These are phyloP conservation scores for Carcharodon carcharias DNA, from an alignment of 2,797 vertebrate genomes.

Conservation along the genomic window DNA sequence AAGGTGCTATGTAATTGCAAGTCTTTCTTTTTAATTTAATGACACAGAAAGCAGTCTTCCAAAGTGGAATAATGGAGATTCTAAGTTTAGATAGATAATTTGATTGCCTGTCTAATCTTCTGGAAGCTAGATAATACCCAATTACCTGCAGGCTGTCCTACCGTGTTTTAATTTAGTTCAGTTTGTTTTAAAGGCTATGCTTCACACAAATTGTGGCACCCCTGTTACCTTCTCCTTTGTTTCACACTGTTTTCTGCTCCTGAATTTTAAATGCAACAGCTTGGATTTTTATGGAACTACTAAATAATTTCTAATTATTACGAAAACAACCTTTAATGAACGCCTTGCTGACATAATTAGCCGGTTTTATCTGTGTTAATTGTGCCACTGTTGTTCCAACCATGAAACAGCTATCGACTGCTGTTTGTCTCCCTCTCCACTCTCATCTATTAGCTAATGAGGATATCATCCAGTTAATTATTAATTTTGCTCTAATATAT, in stretches of 20 bases:
- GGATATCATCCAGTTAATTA: not conserved
- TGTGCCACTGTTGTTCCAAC: not conserved
- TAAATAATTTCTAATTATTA: slow-evolving; percentile 20
- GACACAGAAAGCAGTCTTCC: not conserved
- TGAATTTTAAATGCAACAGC: not conserved
- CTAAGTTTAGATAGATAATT: not conserved
- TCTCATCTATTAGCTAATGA: not conserved
- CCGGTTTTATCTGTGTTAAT: not conserved
- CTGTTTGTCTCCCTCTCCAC: not conserved
- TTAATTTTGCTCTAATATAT: not conserved
- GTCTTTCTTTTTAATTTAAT: not conserved
- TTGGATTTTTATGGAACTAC: slow-evolving; percentile 8
- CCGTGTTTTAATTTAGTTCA: slow-evolving; percentile 18
- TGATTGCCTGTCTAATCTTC: not conserved
- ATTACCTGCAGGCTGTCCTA: not conserved
- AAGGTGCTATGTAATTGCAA: not conserved
- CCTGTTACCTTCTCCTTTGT: not conserved
- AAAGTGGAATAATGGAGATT: not conserved
- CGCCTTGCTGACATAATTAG: slow-evolving; percentile 11
- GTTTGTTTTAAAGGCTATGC: slow-evolving; percentile 1
- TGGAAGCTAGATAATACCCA: not conserved
- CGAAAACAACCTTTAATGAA: slow-evolving; percentile 19
- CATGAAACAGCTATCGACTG: not conserved
- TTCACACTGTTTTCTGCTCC: not conserved
- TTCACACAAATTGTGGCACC: not conserved